Percentiles rank a stretch among this genome's conserved stretches.
Conservation (phyloP, 1,140 invertebrate genomes). For the Hylyphantes graminicola region DNA sequence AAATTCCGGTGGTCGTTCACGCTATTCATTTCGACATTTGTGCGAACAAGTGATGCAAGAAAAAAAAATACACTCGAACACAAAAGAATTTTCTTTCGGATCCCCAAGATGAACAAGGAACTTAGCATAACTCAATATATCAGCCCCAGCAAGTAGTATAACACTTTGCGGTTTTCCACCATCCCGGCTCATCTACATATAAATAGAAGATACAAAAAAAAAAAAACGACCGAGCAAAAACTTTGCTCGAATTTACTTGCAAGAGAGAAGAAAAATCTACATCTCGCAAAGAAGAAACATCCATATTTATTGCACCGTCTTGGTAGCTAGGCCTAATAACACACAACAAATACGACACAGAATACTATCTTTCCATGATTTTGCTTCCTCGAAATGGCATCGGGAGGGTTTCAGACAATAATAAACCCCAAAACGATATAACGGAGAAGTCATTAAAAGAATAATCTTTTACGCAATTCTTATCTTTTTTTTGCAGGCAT, state of each 20-base stretch:
- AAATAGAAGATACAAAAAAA: conserved; percentile 31
- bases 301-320: conserved; percentile 14
- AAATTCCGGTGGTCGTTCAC: no score
- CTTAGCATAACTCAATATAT: conserved; percentile 47
- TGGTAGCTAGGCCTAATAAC: conserved; percentile 21
- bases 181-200: conserved; percentile 36
- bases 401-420: conserved; percentile 19
- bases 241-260: conserved; percentile 27
- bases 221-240: conserved; percentile 16
- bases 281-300: background rate
- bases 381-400: background rate
- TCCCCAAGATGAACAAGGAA: conserved; percentile 19
- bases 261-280: conserved; percentile 5
- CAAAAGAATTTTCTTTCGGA: conserved; percentile 2
- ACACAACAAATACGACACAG: background rate
- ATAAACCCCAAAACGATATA: conserved; percentile 11
- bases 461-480: conserved; percentile 33
- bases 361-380: background rate
- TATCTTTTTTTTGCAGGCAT: conserved; percentile 2
- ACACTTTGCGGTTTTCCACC: conserved; percentile 28
- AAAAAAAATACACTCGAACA: background rate
- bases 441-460: conserved; percentile 50
- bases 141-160: background rate
- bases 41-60: background rate
- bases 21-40: no score